Evolutionary conservation across 2,888 invertebrate genomes (phyloP), one percentile per base, ranked within the genome.

Genomic region (Andrena praecox): DNA sequence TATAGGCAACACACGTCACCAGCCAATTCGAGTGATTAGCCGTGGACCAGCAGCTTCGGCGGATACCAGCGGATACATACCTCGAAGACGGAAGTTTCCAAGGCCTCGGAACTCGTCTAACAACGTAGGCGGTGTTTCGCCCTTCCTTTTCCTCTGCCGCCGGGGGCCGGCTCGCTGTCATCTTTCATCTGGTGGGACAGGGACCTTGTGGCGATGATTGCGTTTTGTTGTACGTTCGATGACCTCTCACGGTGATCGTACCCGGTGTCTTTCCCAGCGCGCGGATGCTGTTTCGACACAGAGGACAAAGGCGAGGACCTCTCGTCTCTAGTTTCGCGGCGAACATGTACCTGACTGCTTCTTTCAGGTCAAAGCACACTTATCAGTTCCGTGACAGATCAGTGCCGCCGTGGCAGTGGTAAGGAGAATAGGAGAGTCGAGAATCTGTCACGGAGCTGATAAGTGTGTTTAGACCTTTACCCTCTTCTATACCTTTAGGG

Each of bases 181-280:
- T 62, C 10, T 66, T 59, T 33, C 24, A 16, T 60, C n/a, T 24
- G 33, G 42, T 48, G 35, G 27, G 35, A 27, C 33, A 35, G 66
- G 42, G 48, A 54, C 75, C 68, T 78, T 78, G 77, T 24, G 50
- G 33, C 71, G 56, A 27, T 33, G 64, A 71, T 72, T 59, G 60
- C 60, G 60, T 77, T 77, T 74, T 68, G 48, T 75, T 74, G 10
- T 27, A 63, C 56, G 75, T 68, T 75, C 78, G 48, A 63, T 35
- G 68, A 75, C 67, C 77, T 68, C 29, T 52, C 42, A 6, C 42
- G 33, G 16, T 33, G 69, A 77, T n/a, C 63, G 71, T 68, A 67
- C 71, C 29, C 42, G 69, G 2, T 2, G 27, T n/a, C 27, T 8
- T 52, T 69, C 27, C 20, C 56, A 24, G 69, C 24, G n/a, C 16